A percentile compares a stretch with the other conserved stretches of the same genome.
Conservation (phyloP, 2,113 vertebrate species). For the Sclerurus mexicanus region DNA sequence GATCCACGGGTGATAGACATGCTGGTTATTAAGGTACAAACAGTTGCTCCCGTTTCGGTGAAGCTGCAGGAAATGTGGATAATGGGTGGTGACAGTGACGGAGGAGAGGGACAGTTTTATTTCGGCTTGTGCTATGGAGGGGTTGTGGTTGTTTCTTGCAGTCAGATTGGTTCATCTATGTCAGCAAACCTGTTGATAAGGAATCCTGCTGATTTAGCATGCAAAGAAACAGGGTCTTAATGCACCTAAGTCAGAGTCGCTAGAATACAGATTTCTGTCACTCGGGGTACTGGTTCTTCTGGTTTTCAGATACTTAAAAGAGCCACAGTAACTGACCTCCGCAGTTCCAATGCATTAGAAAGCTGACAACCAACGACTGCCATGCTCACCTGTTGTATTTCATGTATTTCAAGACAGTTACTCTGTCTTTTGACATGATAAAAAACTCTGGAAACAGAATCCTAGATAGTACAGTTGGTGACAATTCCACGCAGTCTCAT, state of each 20-base stretch:
- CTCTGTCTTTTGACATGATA: neutral
- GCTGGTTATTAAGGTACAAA: slow-evolving; percentile 92
- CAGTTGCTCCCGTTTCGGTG: neutral
- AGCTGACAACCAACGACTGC: neutral
- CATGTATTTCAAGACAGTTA: neutral
- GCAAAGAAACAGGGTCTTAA: neutral
- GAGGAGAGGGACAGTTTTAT: neutral
- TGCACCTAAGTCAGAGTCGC: too few species aligned
- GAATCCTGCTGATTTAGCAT: neutral
- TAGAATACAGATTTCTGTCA: neutral
- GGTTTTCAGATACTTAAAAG: neutral
- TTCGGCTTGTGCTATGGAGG: accelerated
- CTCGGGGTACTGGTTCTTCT: neutral
- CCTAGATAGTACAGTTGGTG: neutral
- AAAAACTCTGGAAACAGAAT: neutral
- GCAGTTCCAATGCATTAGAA: neutral
- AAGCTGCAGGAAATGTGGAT: neutral
- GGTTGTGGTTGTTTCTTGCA: neutral
- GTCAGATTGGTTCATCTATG: neutral
- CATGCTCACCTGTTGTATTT: neutral
- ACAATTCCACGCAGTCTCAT: neutral
- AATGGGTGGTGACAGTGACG: neutral
- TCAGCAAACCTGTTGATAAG: neutral
- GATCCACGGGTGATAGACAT: slow-evolving; percentile 92
- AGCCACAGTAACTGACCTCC: neutral